phyloP scores from a whole-genome alignment of 2,888 invertebrate genomes.

The Limnephilus auricula region DNA sequence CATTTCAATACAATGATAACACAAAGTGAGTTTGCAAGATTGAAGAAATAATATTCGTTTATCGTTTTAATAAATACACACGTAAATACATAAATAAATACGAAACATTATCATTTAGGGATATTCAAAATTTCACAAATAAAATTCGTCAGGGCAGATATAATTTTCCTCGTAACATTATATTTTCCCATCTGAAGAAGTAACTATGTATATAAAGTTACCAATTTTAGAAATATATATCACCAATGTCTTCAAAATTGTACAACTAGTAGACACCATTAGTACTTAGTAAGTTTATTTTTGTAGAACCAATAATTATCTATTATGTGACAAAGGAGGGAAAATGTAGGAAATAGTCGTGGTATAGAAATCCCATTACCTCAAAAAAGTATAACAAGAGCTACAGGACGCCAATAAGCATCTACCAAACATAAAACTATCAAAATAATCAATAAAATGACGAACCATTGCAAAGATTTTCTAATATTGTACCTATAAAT shows the following conservation, averaged over 20 bases:
- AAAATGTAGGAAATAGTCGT: not conserved
- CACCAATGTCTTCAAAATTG: not conserved
- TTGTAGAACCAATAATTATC: not conserved
- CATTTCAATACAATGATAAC: too few species aligned
- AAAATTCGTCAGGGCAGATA: too few species aligned
- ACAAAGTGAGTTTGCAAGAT: too few species aligned
- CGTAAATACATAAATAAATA: too few species aligned
- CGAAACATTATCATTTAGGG: too few species aligned
- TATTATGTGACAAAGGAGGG: not conserved
- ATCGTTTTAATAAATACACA: too few species aligned
- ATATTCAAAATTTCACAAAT: too few species aligned
- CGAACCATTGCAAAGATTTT: not conserved
- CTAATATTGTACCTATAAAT: not conserved
- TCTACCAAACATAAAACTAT: not conserved
- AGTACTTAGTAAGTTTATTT: not conserved
- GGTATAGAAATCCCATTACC: constrained; percentile 13
- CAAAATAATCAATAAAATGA: not conserved
- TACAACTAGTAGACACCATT: not conserved
- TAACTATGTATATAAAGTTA: too few species aligned
- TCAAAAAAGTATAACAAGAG: not conserved
- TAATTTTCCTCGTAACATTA: too few species aligned
- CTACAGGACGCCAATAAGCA: not conserved
- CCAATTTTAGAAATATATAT: not conserved
- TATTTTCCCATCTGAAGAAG: too few species aligned
- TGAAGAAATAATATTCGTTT: too few species aligned